Base-by-base conservation (phyloP, 2,113 vertebrate genomes). In the Percopsis transmontana region DNA sequence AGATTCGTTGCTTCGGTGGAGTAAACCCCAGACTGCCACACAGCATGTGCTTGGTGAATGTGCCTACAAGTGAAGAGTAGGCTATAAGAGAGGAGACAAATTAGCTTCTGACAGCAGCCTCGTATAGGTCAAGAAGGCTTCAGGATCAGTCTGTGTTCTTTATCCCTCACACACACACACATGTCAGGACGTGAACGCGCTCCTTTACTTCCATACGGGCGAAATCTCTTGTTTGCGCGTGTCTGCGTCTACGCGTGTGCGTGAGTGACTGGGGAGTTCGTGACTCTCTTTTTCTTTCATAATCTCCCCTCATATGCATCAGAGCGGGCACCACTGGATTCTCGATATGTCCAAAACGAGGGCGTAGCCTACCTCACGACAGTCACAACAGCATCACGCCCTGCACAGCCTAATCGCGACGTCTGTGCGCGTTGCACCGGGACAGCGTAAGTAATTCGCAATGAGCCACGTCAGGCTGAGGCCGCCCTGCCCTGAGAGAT, bases 381-480 rank as follows among this genome's bases (percentile, higher is more conserved):
- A n/a, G n/a, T n/a, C n/a, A n/a, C n/a, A n/a, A n/a, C n/a, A n/a
- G n/a, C 15, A 1, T 16, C 45, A 48, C 12, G 40, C 5, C 15
- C 47, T 48, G 51, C 23, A 20, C 12, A 3, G 9, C 14, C 15
- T 54, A 23, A 54, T 59, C 79, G 84, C 85, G 81, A 76, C 86
- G 80, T 59, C 72, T 72, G 68, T 81, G 81, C 66, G 80, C 85
- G 78, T 76, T 69, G 78, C 76, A 85, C 80, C 87, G 88, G 86
- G 86, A 77, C 72, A 60, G 18, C 61, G 68, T 76, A 8, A 41
- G 80, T 74, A 81, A 77, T 83, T 88, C 81, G 75, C 63, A 63
- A 66, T 77, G 77, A 62, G 79, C 70, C 55, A 64, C 53, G 83
- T 79, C 79, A 48, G 62, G 67, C 66, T 56, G 61, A 23, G 68